Evolutionary conservation across 2,113 vertebrate genomes (phyloP), one percentile per base, ranked within the genome.

Genomic region (Anser cygnoides): DNA sequence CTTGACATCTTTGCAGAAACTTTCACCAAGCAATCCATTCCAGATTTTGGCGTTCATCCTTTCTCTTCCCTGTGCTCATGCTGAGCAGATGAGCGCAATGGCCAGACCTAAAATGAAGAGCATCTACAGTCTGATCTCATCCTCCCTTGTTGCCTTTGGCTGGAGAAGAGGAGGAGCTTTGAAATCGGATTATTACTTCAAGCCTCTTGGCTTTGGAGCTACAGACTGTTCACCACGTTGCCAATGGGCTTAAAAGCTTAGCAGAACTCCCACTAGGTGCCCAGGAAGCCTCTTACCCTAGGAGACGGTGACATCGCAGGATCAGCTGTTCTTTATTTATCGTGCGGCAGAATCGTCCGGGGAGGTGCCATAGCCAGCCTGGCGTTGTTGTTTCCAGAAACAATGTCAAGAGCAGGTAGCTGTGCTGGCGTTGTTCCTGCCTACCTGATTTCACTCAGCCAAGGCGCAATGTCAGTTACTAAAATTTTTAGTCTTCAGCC

Each of bases 281-380:
- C 93, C 95, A 95, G 93, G 97, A 97, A 97, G 96, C 96, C 94
- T 97, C 97, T 97, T 97, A 97, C 89, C 7, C 16, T 89, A 67
- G 92, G 96, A 95, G 93, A 95, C 95, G 92, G 96, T 92, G 93
- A 92, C 95, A 97, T 0, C 86, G 92, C 95, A 93, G 95, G 96
- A 97, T 97, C 96, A 97, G 96, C 97, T 96, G 96, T 97, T 96
- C 96, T 96, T 96, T 97, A 96, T 97, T 97, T 96, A 94, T 97
- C 80, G 0, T 50, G 65, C 44, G 82, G 89, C 84, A 16, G 67
- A 91, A 90, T 91, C 21, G 20, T 84, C 91, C 89, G 71, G 85
- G 82, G 92, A 94, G 84, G 76, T 72, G 92, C 76, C 78, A 13
- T 22, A 3, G 33, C 54, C 71, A 75, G 87, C 92, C 74, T 0